Base-by-base conservation (phyloP, 2,797 vertebrate genomes). In the Hippoglossus hippoglossus region DNA sequence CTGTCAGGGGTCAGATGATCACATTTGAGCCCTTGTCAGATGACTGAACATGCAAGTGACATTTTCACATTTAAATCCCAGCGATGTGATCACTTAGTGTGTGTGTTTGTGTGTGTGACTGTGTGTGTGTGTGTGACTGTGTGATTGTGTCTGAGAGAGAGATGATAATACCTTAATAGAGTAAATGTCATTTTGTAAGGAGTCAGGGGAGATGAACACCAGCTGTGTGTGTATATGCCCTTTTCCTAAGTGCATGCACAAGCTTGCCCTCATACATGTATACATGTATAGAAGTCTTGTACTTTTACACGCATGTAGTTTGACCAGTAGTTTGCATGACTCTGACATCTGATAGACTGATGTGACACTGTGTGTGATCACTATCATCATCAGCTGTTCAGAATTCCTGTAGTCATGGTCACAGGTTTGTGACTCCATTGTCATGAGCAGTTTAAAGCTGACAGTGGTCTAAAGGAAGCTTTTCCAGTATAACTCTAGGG, bases 11-110 rank as follows among this genome's bases (percentile, higher is more conserved):
- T 89, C 89, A 85, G 79, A 82, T 87, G 91, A 86, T 86, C 63
- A 87, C 72, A 90, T 74, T 58, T 77, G 75, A 85, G 81, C 88
- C 60, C 63, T 34, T 73, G 75, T 87, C 86, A 87, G 73, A 52
- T 86, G 85, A 85, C 73, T 46, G 75, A 79, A 87, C 73, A 65
- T 84, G 63, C 54, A 1, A 52, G 22, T 80, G 87, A 87, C 83
- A 88, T 90, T 88, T 82, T 79, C 28, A 71, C 54, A 44, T 53
- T 64, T 71, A 70, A 56, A 49, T 49, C 18, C 19, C 50, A 25
- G 18, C n/a, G 63, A 36, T 22, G 53, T 75, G 21, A 34, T 60
- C 34, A 34, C 22, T 60, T 1, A 57, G n/a, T 62, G 6, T 57
- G 44, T 67, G n/a, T 22, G 34, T 52, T 28, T 49, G 25, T 59